These are phyloP conservation scores for Perizoma affinitatum DNA, from an alignment of 2,888 invertebrate species.

Conservation along the genomic window DNA sequence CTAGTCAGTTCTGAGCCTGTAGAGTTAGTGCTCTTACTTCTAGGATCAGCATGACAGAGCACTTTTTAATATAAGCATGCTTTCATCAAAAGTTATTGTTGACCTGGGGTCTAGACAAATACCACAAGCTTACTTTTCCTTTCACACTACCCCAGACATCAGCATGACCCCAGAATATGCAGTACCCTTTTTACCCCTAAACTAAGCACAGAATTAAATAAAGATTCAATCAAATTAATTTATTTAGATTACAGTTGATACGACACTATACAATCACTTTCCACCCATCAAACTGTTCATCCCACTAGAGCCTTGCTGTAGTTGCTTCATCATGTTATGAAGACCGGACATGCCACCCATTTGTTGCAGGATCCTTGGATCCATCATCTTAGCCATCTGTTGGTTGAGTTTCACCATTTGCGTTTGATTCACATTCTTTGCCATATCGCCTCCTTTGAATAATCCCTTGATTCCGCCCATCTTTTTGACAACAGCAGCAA, in stretches of 20 bases:
- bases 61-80: no score
- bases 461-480: constrained; percentile 99
- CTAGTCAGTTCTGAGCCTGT: no score
- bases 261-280: constrained; percentile 65
- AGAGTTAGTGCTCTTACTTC: no score
- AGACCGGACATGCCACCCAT: constrained; percentile 98
- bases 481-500: constrained; percentile 99
- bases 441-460: constrained; percentile 99
- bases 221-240: constrained; percentile 20
- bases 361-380: constrained; percentile 98
- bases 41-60: no score
- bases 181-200: no score
- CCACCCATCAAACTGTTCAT: constrained; percentile 86
- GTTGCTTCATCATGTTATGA: constrained; percentile 98
- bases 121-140: no score
- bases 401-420: constrained; percentile 99
- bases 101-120: no score
- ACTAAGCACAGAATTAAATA: no score
- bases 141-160: no score
- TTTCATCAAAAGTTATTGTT: no score
- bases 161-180: no score
- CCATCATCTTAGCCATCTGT: constrained; percentile 99
- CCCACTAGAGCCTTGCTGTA: constrained; percentile 87
- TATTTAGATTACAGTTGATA: constrained; percentile 33
- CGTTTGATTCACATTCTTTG: constrained; percentile 98